A percentile compares a stretch with the other conserved stretches of the same genome.
These are phyloP conservation scores for Stercorarius parasiticus DNA, from an alignment of 2,113 vertebrate genomes.

Conservation along the genomic window DNA sequence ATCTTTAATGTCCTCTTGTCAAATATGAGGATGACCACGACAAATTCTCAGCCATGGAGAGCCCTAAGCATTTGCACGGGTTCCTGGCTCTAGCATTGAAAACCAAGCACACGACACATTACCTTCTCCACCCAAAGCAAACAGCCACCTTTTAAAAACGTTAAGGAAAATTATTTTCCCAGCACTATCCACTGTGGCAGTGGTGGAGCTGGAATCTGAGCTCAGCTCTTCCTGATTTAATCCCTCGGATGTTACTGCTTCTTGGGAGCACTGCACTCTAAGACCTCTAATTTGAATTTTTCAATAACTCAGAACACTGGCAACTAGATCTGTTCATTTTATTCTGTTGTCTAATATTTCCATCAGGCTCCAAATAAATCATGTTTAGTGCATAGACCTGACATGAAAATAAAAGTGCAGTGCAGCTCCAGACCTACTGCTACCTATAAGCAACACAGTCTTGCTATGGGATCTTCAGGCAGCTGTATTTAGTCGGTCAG, in stretches of 20 bases:
- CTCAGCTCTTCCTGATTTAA: neutral
- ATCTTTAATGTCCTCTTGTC: neutral
- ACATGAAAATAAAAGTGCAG: neutral
- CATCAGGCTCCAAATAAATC: neutral
- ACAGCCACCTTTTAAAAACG: neutral
- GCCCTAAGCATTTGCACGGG: neutral
- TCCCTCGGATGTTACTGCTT: neutral
- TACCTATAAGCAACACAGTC: neutral
- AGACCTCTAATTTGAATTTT: neutral
- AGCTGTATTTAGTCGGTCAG: neutral
- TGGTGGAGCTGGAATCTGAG: neutral
- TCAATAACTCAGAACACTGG: neutral
- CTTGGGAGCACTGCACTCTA: neutral
- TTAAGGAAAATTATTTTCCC: neutral
- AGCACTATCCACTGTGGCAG: neutral
- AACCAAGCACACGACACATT: neutral
- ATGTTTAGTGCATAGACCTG: neutral
- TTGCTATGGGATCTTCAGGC: neutral
- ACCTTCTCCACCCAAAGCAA: neutral
- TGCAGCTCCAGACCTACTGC: neutral
- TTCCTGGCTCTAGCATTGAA: neutral
- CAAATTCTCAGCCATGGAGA: neutral
- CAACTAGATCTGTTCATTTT: neutral
- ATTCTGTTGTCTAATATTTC: neutral
- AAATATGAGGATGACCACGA: neutral